Evolutionary conservation across 2,888 invertebrate genomes (phyloP), one percentile per base, ranked within the genome.

Genomic region (Dolichomitus sp.): DNA sequence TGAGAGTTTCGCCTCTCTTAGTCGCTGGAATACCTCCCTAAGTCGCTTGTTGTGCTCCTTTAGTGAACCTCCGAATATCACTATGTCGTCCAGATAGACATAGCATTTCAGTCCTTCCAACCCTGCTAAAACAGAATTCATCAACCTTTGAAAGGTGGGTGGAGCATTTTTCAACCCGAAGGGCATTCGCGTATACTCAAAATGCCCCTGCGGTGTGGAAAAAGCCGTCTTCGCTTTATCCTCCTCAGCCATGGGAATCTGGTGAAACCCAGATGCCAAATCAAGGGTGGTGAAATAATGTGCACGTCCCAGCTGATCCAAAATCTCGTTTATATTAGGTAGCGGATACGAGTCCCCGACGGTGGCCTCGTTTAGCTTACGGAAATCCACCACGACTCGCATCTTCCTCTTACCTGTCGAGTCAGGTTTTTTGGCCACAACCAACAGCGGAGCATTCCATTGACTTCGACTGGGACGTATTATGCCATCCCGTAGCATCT

Each of bases 281-380:
- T 63, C 52, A 5, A 54, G 30, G 11, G 52, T 76, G n/a, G 65
- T 50, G 9, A 74, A 74, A 17, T 74, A 74, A n/a, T 1, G n/a
- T 1, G 50, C 61, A 2, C 17, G 17, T n/a, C 74, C 74, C 30
- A 88, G 59, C 72, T 88, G 86, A 30, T 33, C 33, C 33, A 33
- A 33, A 33, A 33, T 33, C 37, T 37, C 37, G 37, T 37, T 37
- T 9, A 9, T 23, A 23, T 23, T 23, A 2, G 23, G 23, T 2
- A 23, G 23, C 2, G 23, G 23, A 23, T 23, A 23, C 23, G 23
- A 23, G 23, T 23, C 23, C 23, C 23, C 23, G 23, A 23, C 2
- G 23, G 23, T 23, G 23, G 23, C 23, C 23, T 23, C 23, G 37
- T 37, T 37, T 9, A 9, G 4, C 9, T 37, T 37, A 9, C 37